Base-by-base conservation (phyloP, 2,797 vertebrate genomes). In the Delichon dasypus region DNA sequence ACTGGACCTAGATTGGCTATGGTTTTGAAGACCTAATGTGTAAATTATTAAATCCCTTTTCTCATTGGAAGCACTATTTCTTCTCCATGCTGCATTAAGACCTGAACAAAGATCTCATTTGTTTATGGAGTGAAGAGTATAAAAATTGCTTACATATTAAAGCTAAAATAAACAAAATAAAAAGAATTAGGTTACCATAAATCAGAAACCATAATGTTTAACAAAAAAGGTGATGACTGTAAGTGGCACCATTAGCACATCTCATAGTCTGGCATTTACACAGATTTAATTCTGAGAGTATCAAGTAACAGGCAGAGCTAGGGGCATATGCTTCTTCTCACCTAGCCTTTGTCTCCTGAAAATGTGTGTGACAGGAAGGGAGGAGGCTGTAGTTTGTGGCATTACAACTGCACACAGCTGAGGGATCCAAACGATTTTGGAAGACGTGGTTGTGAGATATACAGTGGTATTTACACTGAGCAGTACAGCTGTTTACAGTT, bases 71-170 rank as follows among this genome's bases (percentile, higher is more conserved):
- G 27, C 34, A 66, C 38, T 74, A 67, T 58, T 73, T 26, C 44
- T 72, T 90, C 21, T 72, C 82, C 30, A 22, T n/a, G 36, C 73
- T 58, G 44, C 74, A 57, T 65, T 58, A 68, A 93, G 82, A 70
- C 54, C 61, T 6, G 12, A 62, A 71, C 55, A 77, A 53, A 91
- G 57, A 32, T 58, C 45, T 77, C 74, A 55, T 44, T 94, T 94
- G 84, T 91, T 50, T 54, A 55, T 26, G 89, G 34, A 93, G 72
- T 85, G 51, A 74, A 79, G 73, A 94, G 53, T 81, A 89, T 75
- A 87, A 96, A 93, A 85, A 57, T 42, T 82, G 93, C 66, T 94
- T 79, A 90, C 42, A 17, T 57, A 87, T 93, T 61, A 84, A 97
- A 93, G 83, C 29, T 86, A 94, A 89, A 90, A 84, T 67, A 90